Base-by-base conservation (phyloP, 2,888 invertebrate genomes). In the Sussaba pulchella region DNA sequence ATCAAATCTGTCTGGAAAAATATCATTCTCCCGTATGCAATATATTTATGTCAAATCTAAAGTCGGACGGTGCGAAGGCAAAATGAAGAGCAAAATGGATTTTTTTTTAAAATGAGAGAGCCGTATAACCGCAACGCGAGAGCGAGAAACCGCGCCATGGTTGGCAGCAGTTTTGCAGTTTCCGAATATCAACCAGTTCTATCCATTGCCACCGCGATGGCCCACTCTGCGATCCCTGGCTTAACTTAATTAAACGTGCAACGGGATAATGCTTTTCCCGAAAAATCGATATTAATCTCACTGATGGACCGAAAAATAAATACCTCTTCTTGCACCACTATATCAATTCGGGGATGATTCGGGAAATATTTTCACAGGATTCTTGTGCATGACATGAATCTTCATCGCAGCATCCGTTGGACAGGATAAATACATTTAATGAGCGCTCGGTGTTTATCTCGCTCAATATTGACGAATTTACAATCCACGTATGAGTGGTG, bases 241-340 rank as follows among this genome's bases (percentile, higher is more conserved):
- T 24, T 14, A 52, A 52, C 9, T 52, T 67, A 52, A 67, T 52
- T 52, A 52, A 52, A 52, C 24, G 67, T 14, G 14, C 67, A 24
- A 39, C 10, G 1, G 24, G n/a, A 52, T 67, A 71, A 71, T 71
- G 36, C 19, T 19, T 36, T 31, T 39, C 39, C 47, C 47, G 50
- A 71, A 71, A 36, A 50, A 50, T 59, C 31, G 26, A 59, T 45
- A 70, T 45, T 21, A 70, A 47, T 45, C 69, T 41, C 26, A 54
- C 17, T 47, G 19, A 36, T 57, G 19, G 2, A 21, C 24, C n/a
- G 52, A 12, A 21, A 21, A 1, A 50, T 2, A 21, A 21, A 21
- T 26, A 31, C 6, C 2, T 31, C 31, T 31, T 31, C 6, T 31
- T 31, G 31, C 6, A 5, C 6, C 31, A 6, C 6, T 6, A 6